Evolutionary conservation across 2,797 vertebrate species (phyloP).

Genomic region (Notoglanidium macrostoma): DNA sequence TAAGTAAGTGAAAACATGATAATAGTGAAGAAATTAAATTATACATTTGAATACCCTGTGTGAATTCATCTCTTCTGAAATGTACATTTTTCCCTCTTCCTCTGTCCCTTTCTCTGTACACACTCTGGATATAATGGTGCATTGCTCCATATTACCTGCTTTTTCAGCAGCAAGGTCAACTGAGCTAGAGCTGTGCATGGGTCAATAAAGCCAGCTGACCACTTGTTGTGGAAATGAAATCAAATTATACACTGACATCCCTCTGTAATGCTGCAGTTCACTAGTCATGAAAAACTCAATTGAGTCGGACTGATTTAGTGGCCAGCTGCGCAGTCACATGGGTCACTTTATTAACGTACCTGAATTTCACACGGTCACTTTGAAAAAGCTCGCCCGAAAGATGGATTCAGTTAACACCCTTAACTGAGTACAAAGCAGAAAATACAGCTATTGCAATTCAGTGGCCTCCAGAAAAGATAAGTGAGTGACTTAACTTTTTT

Average conservation of each 20-base stretch:
- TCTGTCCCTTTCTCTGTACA: neutral
- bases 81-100: neutral
- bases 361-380: constrained; percentile 45
- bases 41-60: neutral
- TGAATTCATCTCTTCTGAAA: neutral
- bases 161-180: constrained; percentile 70
- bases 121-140: constrained; percentile 64
- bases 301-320: constrained; percentile 30
- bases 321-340: constrained; percentile 8
- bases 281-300: constrained; percentile 50
- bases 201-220: constrained; percentile 45
- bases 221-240: constrained; percentile 53
- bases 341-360: constrained; percentile 42
- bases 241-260: constrained; percentile 42
- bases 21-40: neutral
- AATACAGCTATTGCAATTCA: constrained; percentile 5
- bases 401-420: constrained; percentile 18
- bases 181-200: constrained; percentile 40
- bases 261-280: constrained; percentile 31
- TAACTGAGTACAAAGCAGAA: constrained; percentile 20
- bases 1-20: neutral
- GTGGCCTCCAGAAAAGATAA: constrained; percentile 24
- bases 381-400: constrained; percentile 26
- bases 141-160: constrained; percentile 58
- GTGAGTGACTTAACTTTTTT: neutral